Base-by-base conservation (phyloP, 1,140 invertebrate genomes). In the Drosophila lacteicornis region DNA sequence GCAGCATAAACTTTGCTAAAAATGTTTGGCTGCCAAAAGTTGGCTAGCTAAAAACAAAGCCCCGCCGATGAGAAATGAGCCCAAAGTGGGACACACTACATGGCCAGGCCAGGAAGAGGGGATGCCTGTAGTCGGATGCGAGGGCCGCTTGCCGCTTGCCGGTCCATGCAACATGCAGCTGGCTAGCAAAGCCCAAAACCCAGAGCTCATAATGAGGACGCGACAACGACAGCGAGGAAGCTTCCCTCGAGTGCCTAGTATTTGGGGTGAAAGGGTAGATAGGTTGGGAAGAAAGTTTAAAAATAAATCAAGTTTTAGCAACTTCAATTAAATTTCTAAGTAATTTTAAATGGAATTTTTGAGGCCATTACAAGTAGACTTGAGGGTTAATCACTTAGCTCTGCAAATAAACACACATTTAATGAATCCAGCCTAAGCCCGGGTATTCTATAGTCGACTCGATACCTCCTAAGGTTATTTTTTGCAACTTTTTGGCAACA, bases 1-100 rank as follows among this genome's bases (percentile, higher is more conserved):
- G 79, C 66, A 65, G 61, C 65, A 69, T 66, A 79, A 86, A 86
- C 58, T 86, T 79, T 79, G 75, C 75, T 71, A 79, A 79, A 79
- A 79, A 79, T 79, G 76, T 79, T 87, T 87, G 76, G 51, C 79
- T 82, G 74, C 56, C 60, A 56, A 81, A 85, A 85, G 78, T 85
- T 85, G 77, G 46, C 25, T 58, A 53, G 49, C 70, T 68, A 75
- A 87, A 86, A 86, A 83, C 80, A 88, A 87, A 86, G 70, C 66
- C 43, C 59, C 80, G 73, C 75, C 83, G 69, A 79, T 79, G 83
- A 87, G 76, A 83, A 87, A 87, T 77, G 80, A 71, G 74, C 75
- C 61, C 75, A 69, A 81, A 86, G 63, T 86, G 74, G 75, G 69
- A 50, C 79, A 82, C 61, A 85, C 83, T 43, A 68, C 66, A 82